Base-by-base conservation (phyloP, 1,140 invertebrate species). In the Drosophila baimaii region DNA sequence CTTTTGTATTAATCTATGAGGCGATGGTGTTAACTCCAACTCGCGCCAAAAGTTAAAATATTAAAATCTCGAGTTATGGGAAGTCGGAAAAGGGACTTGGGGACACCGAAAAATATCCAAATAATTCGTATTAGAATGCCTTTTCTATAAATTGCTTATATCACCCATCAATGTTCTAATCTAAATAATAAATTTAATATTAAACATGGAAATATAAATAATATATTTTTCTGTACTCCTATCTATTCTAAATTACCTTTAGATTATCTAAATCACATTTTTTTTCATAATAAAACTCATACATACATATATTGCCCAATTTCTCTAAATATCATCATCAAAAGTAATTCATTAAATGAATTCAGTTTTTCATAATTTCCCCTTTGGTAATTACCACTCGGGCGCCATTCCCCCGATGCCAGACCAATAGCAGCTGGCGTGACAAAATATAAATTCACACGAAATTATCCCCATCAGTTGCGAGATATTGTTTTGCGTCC, bases 361-460 rank as follows among this genome's bases (percentile, higher is more conserved):
- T 29, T 23, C 15, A 27, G 23, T 54, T 55, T 46, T 70, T 69
- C 27, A 68, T 68, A 46, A 35, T 55, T 47, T 55, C 15, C 39
- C 12, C 12, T 17, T 55, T 35, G 23, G 25, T 69, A 46, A 70
- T 70, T 69, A 46, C 29, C 46, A 23, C 12, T 29, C 17, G 9
- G 23, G n/a, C n/a, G 33, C n/a, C 65, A 33, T 62, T 19, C n/a
- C 39, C 21, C 27, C 5, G 27, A 23, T n/a, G 6, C 8, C 39
- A 17, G 17, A 29, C 7, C 10, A 17, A 47, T 15, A 5, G 12
- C 66, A 70, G 63, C 39, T 70, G 63, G 21, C 23, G 35, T 35
- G 35, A 54, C 35, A 69, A 46, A 66, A 69, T 70, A 52, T 25
- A 69, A 70, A 46, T 70, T 70, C 66, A 35, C 66, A 70, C 64